Evolutionary conservation across 2,113 vertebrate genomes (phyloP).

Genomic region (Oryctolagus cuniculus): mOryCun1.1 NC_091449.1:35946501-35947000

Average conservation of each 20-base stretch:
- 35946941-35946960: neutral
- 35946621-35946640: conserved; percentile 47
- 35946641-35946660: conserved; percentile 37
- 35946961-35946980: neutral
- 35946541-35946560: conserved; percentile 52
- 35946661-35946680: neutral
- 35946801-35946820: conserved; percentile 15
- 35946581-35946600: conserved; percentile 33
- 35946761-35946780: conserved; percentile 38
- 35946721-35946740: conserved; percentile 43
- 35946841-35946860: conserved; percentile 20
- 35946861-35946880: neutral
- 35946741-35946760: conserved; percentile 18
- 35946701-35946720: neutral
- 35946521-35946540: conserved; percentile 1
- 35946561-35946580: conserved; percentile 47
- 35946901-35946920: neutral
- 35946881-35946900: neutral
- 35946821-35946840: neutral
- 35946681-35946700: conserved; percentile 39
- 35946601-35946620: conserved; percentile 49
- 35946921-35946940: neutral
- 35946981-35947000: neutral
- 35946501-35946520: neutral
- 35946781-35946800: conserved; percentile 39